Base-by-base conservation (phyloP, 2,113 vertebrate species). In the Microtus montanus region DNA sequence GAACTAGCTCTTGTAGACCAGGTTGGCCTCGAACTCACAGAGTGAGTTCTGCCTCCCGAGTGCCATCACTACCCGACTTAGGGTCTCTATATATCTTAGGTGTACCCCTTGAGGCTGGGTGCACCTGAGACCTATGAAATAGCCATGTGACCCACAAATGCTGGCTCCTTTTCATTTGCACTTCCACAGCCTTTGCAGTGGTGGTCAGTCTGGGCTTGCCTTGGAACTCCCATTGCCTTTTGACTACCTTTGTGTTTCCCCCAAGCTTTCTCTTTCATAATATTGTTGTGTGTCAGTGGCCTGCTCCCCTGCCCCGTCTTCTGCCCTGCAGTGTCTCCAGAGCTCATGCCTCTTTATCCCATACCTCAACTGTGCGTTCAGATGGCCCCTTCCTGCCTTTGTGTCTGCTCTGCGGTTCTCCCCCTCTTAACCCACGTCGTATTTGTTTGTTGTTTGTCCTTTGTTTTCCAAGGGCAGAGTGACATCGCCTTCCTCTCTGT, bases 391-490 rank as follows among this genome's bases (percentile, higher is more conserved):
- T 78, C 44, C 82, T 22, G 35, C 68, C 86, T 83, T 78, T 30
- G 35, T 22, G 41, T 80, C 75, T 75, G 26, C 52, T 64, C 58
- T 79, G 14, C 47, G 78, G 19, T 91, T 24, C 38, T 75, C 41
- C 10, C 63, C 78, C 30, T 6, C 44, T 92, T 54, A 78, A 90
- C 71, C 44, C 84, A 0, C 79, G 13, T 89, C 44, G 14, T 84
- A 35, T 90, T 86, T 92, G n/a, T 82, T 85, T 94, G 26, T 93
- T 17, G 87, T 96, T 70, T 88, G 54, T 90, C 85, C 93, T 94
- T 33, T 47, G 94, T 96, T 85, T 90, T 66, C 85, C 78, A 94
- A 96, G 90, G 91, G 90, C 87, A 90, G 92, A 64, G 44, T 82
- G 35, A 80, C 52, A 63, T 91, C 41, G 9, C 61, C 93, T 92